Evolutionary conservation across 1,140 invertebrate genomes (phyloP).

Genomic region (Solenopsis fugax): DNA sequence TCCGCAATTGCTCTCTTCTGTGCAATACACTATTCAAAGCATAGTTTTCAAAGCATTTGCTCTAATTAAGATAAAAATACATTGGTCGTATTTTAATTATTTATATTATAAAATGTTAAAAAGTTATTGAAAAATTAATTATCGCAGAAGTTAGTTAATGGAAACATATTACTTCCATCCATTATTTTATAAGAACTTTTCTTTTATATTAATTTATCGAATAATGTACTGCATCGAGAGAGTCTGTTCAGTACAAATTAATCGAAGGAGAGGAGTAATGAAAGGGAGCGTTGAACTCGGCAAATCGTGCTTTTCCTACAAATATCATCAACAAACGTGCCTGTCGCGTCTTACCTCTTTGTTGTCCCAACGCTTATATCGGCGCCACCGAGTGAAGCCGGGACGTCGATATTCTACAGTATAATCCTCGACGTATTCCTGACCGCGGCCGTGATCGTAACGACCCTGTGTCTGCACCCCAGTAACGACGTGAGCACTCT

Average conservation of each 20-base stretch:
- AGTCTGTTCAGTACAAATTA: background rate
- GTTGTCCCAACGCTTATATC: conserved; percentile 89
- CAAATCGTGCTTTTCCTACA: conserved; percentile 19
- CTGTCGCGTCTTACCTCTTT: conserved; percentile 88
- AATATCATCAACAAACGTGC: conserved; percentile 10
- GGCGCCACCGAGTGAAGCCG: conserved; percentile 88
- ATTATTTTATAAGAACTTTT: background rate
- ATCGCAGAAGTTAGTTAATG: background rate
- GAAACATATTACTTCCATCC: background rate
- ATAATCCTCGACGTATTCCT: conserved; percentile 92
- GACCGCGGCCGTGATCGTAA: conserved; percentile 92
- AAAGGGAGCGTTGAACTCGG: background rate
- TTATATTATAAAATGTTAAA: background rate
- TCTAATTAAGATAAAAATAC: conserved; percentile 29
- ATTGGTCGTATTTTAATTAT: background rate
- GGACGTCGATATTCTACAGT: conserved; percentile 92
- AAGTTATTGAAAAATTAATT: background rate
- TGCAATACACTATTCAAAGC: background rate
- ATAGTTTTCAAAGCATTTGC: background rate
- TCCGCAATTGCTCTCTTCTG: conserved; percentile 27
- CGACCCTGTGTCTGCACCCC: conserved; percentile 93
- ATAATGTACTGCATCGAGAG: background rate
- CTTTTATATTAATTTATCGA: conserved; percentile 2
- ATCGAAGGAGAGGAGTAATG: background rate
- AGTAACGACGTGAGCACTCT: conserved; percentile 89